Conservation (phyloP, 2,113 vertebrate species). For the Lycocorax pyrrhopterus region DNA sequence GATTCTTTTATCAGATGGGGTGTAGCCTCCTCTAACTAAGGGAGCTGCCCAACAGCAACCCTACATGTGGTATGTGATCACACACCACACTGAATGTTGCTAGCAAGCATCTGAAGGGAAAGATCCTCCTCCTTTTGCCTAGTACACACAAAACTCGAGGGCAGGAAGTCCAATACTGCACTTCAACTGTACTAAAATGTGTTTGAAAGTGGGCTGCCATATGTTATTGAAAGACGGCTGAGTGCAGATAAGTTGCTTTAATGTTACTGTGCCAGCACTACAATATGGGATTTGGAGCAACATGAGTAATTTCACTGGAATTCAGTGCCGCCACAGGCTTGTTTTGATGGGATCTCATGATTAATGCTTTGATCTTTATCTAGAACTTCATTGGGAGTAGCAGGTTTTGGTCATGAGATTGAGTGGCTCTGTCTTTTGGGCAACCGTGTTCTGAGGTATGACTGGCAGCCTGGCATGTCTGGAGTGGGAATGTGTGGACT, state of each 20-base stretch:
- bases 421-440: not conserved
- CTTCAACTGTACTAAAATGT: not conserved
- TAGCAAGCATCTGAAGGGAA: not conserved
- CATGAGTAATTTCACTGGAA: not conserved
- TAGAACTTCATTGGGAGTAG: not conserved
- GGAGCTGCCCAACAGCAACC: not conserved
- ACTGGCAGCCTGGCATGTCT: not conserved
- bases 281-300: not conserved
- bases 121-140: not conserved
- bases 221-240: not conserved
- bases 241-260: not conserved
- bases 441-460: not conserved
- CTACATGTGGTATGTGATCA: not conserved
- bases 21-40: not conserved
- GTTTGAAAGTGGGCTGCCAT: not conserved
- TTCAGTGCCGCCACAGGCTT: not conserved
- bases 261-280: not conserved
- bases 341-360: not conserved
- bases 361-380: constrained; percentile 3
- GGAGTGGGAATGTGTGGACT: not conserved
- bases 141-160: not conserved
- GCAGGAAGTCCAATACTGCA: not conserved
- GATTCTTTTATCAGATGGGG: not conserved
- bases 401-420: not conserved
- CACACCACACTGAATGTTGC: accelerated